Base-by-base conservation (phyloP, 2,113 vertebrate species). In the Cromileptes altivelis region DNA sequence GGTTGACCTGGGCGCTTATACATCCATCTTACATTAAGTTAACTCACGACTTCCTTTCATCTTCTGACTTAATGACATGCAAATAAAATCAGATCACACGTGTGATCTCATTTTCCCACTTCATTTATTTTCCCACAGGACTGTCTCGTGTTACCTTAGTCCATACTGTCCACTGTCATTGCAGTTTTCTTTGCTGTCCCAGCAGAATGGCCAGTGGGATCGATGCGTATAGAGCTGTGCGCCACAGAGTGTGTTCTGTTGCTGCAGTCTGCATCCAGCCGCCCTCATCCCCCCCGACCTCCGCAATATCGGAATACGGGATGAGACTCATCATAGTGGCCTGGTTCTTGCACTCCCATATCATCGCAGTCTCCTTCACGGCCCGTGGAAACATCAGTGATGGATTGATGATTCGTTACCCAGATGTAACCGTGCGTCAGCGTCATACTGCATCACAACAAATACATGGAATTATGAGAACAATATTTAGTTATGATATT, bases 241-340 rank as follows among this genome's bases (percentile, higher is more conserved):
- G 68, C 71, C 77, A 71, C 14, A 55, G 33, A 37, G 49, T 80
- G 80, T 83, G 90, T 85, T 79, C 78, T 49, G 73, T 64, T 92
- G 92, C 86, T 92, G 94, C 94, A 91, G 92, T 90, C 87, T 85
- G 84, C 80, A 87, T 72, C 61, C 67, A 61, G 72, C 50, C 63
- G 4, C 78, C 52, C 53, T 33, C 84, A 57, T 50, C 37, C 27
- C 15, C 15, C 18, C 78, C 70, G 61, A 67, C 69, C 88, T 82
- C 94, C 82, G 94, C 94, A 95, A 82, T 85, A 82, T 85, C 83
- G 57, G 88, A 89, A 91, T 91, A 85, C 65, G 30, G 85, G 86
- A 94, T 91, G 88, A 93, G 90, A 71, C 80, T 58, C n/a, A 27
- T 58, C 69, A 74, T 4, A 21, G 45, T 21, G 72, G 52, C 19